phyloP scores from a whole-genome alignment of 2,888 invertebrate species.

The Drosophila neotestacea region DNA sequence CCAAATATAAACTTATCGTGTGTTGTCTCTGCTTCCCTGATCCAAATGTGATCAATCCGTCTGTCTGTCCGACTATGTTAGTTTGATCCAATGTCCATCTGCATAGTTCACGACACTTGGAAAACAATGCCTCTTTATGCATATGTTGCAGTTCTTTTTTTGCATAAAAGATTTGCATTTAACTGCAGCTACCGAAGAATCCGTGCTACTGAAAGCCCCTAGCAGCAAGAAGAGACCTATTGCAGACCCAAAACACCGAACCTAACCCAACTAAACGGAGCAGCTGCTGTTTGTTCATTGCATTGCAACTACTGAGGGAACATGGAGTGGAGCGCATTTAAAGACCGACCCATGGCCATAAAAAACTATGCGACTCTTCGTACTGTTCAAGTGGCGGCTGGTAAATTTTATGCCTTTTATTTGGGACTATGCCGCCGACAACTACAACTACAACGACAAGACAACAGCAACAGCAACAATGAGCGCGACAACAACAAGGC shows the following conservation, averaged over 20 bases:
- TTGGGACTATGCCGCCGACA: slow-evolving; percentile 58
- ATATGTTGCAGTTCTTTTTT: slow-evolving; percentile 41
- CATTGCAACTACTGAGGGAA: slow-evolving; percentile 27
- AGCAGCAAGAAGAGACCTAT: neutral
- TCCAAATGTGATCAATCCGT: neutral
- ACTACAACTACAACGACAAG: slow-evolving; percentile 37
- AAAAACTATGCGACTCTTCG: slow-evolving; percentile 64
- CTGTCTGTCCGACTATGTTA: neutral
- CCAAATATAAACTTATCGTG: neutral
- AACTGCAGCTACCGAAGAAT: slow-evolving; percentile 52
- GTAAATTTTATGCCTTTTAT: slow-evolving; percentile 71
- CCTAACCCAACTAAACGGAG: slow-evolving; percentile 33
- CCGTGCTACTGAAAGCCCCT: slow-evolving; percentile 18
- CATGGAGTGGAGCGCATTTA: slow-evolving; percentile 51
- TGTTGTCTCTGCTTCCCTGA: neutral
- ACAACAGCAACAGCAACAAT: slow-evolving; percentile 36
- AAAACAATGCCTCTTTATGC: slow-evolving; percentile 45
- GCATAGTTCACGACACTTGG: slow-evolving; percentile 11
- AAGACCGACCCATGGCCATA: slow-evolving; percentile 68
- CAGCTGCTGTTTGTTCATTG: slow-evolving; percentile 49
- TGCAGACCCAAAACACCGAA: neutral
- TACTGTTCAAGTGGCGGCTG: slow-evolving; percentile 65
- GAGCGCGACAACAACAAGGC: slow-evolving; percentile 56
- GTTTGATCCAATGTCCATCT: slow-evolving; percentile 35
- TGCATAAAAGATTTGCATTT: slow-evolving; percentile 63